Conservation (phyloP, 2,797 vertebrate species). For the Malacoctenus gilli region DNA sequence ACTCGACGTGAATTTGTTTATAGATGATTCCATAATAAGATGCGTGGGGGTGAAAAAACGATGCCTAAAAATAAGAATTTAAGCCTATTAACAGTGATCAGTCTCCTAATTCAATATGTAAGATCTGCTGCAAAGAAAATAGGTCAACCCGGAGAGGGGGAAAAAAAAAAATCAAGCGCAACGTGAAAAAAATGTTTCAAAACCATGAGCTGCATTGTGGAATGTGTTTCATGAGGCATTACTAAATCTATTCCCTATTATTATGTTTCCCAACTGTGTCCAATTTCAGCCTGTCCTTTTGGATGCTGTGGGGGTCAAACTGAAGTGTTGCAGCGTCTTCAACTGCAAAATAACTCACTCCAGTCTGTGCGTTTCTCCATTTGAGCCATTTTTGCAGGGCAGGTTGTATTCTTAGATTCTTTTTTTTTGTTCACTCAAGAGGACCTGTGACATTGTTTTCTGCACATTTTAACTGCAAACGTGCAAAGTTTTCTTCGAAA, state of each 20-base stretch:
- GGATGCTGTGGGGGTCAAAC: conserved; percentile 33
- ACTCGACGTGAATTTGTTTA: conserved; percentile 48
- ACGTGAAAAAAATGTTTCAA: conserved; percentile 43
- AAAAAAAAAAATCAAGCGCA: conserved; percentile 56
- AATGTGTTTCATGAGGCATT: conserved; percentile 43
- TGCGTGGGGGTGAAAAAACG: conserved; percentile 18
- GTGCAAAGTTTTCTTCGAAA: conserved; percentile 1
- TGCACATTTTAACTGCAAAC: conserved; percentile 17
- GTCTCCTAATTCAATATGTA: conserved; percentile 61
- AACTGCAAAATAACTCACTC: neutral
- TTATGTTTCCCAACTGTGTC: conserved; percentile 49
- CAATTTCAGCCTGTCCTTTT: conserved; percentile 20
- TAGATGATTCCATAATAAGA: conserved; percentile 57
- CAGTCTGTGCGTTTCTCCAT: conserved; percentile 10
- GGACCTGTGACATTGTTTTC: conserved; percentile 4
- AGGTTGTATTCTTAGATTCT: conserved; percentile 5
- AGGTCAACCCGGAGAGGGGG: conserved; percentile 51
- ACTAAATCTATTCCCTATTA: conserved; percentile 48
- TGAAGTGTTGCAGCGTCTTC: conserved; percentile 6
- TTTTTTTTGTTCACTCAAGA: no score
- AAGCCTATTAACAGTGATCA: conserved; percentile 68
- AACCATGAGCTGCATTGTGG: conserved; percentile 40
- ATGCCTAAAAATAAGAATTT: conserved; percentile 60
- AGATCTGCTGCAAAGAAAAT: conserved; percentile 66
- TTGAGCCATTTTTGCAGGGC: conserved; percentile 15